A percentile compares a stretch with the other conserved stretches of the same genome.
These are phyloP conservation scores for Tachysurus fulvidraco DNA, from an alignment of 2,113 vertebrate species.

Conservation along the genomic window DNA sequence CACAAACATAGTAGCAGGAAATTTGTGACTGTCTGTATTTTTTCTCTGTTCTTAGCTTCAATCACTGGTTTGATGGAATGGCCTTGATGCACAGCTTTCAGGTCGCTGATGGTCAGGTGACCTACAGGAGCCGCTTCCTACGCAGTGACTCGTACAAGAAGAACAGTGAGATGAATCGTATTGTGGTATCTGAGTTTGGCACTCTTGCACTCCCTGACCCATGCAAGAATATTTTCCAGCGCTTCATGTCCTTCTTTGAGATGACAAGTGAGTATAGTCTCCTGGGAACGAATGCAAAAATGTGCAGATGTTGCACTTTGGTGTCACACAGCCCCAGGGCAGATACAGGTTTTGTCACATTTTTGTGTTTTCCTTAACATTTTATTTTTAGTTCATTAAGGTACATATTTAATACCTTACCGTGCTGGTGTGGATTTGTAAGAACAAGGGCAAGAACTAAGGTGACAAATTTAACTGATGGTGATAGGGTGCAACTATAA, in stretches of 20 bases:
- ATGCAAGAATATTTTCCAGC: constrained; percentile 87
- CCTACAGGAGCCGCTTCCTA: constrained; percentile 87
- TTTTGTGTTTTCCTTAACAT: neutral
- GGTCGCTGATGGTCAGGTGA: constrained; percentile 77
- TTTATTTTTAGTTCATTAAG: neutral
- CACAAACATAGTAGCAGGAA: neutral
- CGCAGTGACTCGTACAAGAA: constrained; percentile 78
- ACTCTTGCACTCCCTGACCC: constrained; percentile 89
- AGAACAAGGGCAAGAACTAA: too few relatives aligned
- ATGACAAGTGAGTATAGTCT: constrained; percentile 69
- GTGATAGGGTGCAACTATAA: neutral
- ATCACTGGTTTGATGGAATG: constrained; percentile 97
- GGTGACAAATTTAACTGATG: neutral
- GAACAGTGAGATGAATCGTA: constrained; percentile 80
- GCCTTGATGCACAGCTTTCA: constrained; percentile 90
- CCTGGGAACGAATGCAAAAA: neutral
- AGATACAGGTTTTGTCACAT: neutral
- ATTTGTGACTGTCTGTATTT: neutral
- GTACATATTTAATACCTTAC: neutral
- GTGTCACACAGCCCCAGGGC: neutral
- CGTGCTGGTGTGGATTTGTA: too few relatives aligned
- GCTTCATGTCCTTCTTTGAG: constrained; percentile 86
- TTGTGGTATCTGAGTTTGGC: constrained; percentile 88
- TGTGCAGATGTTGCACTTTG: neutral
- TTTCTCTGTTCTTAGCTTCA: constrained; percentile 71